phyloP scores from a whole-genome alignment of 2,113 vertebrate species.

The Gadus macrocephalus region DNA sequence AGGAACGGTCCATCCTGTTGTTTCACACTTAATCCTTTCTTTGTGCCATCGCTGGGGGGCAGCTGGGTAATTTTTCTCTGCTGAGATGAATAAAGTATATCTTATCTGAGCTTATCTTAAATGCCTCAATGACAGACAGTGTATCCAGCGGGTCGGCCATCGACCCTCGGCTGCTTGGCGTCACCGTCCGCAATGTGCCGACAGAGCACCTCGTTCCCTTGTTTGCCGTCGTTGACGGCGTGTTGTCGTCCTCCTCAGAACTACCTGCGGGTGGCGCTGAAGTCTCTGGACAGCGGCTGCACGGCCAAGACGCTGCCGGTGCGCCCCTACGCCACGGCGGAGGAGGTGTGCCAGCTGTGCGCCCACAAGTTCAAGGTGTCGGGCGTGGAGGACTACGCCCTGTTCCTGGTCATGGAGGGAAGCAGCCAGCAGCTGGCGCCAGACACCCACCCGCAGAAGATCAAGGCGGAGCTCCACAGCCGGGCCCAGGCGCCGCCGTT shows the following conservation, averaged over 20 bases:
- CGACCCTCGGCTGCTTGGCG: background rate
- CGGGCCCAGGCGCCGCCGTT: constrained; percentile 78
- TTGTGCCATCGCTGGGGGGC: too few species aligned
- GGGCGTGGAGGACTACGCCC: constrained; percentile 63
- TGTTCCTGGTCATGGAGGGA: constrained; percentile 83
- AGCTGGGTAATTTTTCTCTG: too few species aligned
- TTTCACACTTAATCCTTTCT: too few species aligned
- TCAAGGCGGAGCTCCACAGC: constrained; percentile 93
- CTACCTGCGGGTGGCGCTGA: constrained; percentile 92
- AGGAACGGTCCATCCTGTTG: too few species aligned
- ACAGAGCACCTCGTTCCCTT: background rate
- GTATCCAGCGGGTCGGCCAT: too few species aligned
- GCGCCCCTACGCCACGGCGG: constrained; percentile 81
- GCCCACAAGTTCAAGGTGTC: constrained; percentile 86
- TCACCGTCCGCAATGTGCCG: background rate
- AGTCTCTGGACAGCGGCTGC: constrained; percentile 86
- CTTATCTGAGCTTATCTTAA: too few species aligned
- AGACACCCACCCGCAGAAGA: constrained; percentile 93
- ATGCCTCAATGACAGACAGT: too few species aligned
- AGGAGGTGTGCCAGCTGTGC: constrained; percentile 89
- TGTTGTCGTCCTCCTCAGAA: constrained; percentile 70
- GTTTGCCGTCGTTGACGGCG: too few species aligned
- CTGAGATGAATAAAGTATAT: too few species aligned
- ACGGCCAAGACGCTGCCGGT: constrained; percentile 92
- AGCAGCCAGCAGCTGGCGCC: constrained; percentile 89